These are phyloP conservation scores for Myripristis jacobus DNA, from an alignment of 2,797 vertebrate genomes.

Conservation along the genomic window DNA sequence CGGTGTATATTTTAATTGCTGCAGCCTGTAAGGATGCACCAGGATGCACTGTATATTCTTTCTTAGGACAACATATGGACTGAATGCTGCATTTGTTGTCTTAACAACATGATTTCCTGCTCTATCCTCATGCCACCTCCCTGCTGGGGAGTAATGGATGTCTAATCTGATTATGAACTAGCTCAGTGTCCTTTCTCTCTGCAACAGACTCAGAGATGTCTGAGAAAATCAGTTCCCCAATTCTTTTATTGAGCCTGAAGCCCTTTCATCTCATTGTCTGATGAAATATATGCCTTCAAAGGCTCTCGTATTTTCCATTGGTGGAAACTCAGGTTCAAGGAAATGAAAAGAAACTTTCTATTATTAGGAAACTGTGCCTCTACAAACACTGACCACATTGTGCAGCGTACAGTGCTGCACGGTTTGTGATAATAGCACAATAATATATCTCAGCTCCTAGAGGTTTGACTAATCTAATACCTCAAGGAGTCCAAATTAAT, in stretches of 20 bases:
- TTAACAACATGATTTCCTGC: constrained; percentile 18
- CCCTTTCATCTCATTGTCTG: constrained; percentile 71
- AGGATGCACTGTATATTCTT: not conserved
- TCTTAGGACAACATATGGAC: not conserved
- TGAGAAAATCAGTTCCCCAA: constrained; percentile 48
- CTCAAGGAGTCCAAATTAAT: constrained; percentile 58
- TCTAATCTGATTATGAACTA: constrained; percentile 63
- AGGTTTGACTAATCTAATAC: constrained; percentile 45
- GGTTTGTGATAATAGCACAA: constrained; percentile 26
- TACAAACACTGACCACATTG: constrained; percentile 19
- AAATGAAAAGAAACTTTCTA: constrained; percentile 55
- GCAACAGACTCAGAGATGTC: constrained; percentile 53
- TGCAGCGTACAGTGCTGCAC: not conserved
- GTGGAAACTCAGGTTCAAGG: constrained; percentile 35
- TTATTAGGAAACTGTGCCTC: constrained; percentile 30
- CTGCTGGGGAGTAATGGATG: constrained; percentile 55
- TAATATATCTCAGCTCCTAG: constrained; percentile 19
- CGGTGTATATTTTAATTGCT: too few relatives aligned
- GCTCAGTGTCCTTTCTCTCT: constrained; percentile 64
- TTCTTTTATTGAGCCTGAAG: constrained; percentile 43
- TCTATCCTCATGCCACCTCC: constrained; percentile 25
- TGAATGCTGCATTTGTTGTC: constrained; percentile 18
- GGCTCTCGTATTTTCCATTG: constrained; percentile 47
- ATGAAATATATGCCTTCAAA: constrained; percentile 69
- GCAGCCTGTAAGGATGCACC: not conserved